Percentiles rank a stretch among this genome's conserved stretches.
Conservation (phyloP, 2,797 vertebrate genomes). For the Jordanella pulchra region DNA sequence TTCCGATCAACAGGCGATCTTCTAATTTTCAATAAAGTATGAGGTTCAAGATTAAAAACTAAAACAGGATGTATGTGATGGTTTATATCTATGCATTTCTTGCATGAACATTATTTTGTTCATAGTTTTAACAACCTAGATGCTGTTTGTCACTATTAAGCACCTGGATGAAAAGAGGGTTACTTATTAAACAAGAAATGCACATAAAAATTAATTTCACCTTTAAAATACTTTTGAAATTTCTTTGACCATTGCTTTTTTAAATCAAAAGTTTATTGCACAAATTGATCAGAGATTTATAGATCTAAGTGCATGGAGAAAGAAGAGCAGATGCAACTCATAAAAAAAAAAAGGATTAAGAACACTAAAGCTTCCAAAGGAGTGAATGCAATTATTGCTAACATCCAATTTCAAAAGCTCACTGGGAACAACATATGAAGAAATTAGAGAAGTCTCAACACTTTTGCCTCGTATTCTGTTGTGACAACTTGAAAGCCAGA, state of each 20-base stretch:
- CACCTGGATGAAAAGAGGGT: background rate
- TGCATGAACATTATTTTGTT: no score
- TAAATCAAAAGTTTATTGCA: no score
- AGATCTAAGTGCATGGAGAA: background rate
- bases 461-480: background rate
- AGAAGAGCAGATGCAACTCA: background rate
- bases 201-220: background rate
- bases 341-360: background rate
- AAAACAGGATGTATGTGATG: no score
- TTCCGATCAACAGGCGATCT: no score
- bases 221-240: background rate
- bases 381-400: background rate
- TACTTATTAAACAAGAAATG: background rate
- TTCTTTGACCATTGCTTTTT: background rate
- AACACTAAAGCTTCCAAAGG: background rate
- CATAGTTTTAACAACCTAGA: no score
- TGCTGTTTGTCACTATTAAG: background rate
- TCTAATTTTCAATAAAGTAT: no score
- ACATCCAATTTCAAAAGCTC: background rate
- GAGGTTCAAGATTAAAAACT: no score
- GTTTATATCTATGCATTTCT: no score
- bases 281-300: no score
- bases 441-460: background rate
- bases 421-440: background rate
- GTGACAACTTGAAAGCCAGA: background rate